Conservation (phyloP, 2,113 vertebrate genomes). For the Hydrolagus affinis region DNA sequence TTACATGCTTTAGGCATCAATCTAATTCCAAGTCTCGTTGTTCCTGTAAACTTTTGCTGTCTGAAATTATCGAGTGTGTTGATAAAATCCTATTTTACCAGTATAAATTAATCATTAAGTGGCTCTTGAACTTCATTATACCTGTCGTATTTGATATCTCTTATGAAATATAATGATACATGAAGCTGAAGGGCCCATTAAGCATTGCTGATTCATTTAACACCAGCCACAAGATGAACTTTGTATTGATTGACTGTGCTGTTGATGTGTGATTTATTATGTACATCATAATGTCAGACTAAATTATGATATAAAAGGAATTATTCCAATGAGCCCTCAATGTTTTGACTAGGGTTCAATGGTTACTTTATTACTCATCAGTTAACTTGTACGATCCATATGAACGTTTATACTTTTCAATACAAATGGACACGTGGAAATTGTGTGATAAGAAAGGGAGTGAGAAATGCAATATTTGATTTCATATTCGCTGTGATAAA, state of each 20-base stretch:
- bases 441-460: background rate
- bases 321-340: background rate
- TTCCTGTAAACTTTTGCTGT: background rate
- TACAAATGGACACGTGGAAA: background rate
- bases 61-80: background rate
- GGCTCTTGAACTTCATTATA: slow-evolving; percentile 8
- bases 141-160: slow-evolving; percentile 18
- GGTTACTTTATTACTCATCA: background rate
- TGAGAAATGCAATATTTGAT: background rate
- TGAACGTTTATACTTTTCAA: background rate
- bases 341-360: background rate
- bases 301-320: background rate
- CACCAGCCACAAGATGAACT: background rate
- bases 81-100: background rate
- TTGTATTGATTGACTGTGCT: background rate
- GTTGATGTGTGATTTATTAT: background rate
- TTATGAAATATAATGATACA: slow-evolving; percentile 21
- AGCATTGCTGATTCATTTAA: slow-evolving; percentile 16
- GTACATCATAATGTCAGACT: background rate
- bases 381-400: background rate
- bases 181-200: slow-evolving; percentile 12
- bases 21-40: background rate
- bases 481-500: too few relatives aligned
- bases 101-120: slow-evolving; percentile 2
- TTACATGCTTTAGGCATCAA: background rate